Base-by-base conservation (phyloP, 1,140 invertebrate genomes). In the Saccostrea glomerata region DNA sequence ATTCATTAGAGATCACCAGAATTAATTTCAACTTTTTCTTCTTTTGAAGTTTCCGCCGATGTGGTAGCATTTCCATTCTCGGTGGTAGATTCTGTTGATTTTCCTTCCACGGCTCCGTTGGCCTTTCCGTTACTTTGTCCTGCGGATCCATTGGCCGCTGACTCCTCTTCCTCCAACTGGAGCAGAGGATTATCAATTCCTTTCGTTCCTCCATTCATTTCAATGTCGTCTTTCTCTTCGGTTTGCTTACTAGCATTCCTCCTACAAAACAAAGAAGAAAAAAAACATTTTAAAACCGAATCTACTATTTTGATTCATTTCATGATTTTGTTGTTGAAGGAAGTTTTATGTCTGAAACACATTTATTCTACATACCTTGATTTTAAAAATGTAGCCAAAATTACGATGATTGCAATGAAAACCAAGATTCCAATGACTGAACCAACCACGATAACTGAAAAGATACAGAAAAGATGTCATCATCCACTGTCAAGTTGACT, bases 371-470 rank as follows among this genome's bases (percentile, higher is more conserved):
- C 20, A 12, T 83, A 83, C 82, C 82, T 83, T 83, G 82, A 83
- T 83, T 83, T 83, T 11, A 83, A 56, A 54, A 83, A 83, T 11
- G 82, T 83, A 23, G 82, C 30, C n/a, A 83, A 56, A 15, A 83
- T 83, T 11, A 83, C 82, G 54, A 83, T 54, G n/a, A 83, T 54
- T 40, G 82, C 82, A 36, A 83, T 83, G 40, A 83, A 83, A 23
- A 83, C 82, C n/a, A 83, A 20, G 82, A 83, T 83, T n/a, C 82
- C 82, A 20, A 83, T 83, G 5, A 83, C 82, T 23, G 82, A 83
- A 12, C 82, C 82, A 36, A 83, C 82, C 15, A 83, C 82, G n/a
- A 83, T 83, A 23, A 83, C 82, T 83, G 82, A 83, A 83, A 83
- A 83, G 40, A 83, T 30, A 54, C 40, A 83, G 11, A 54, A n/a